These are phyloP conservation scores for Cryptophagus acutangulus DNA, from an alignment of 2,888 invertebrate genomes.

Conservation along the genomic window DNA sequence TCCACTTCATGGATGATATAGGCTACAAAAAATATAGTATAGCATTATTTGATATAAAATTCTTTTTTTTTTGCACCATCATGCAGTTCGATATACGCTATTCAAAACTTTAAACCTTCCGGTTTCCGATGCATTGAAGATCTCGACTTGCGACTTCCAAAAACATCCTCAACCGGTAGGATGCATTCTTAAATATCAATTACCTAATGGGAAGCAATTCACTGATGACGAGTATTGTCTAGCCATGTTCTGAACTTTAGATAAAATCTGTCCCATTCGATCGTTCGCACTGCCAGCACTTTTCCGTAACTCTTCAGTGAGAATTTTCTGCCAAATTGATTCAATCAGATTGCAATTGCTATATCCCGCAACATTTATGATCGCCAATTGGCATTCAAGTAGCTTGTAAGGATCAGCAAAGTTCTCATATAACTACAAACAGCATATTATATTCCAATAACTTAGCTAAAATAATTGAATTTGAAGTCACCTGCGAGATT, in stretches of 20 bases:
- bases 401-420: conserved; percentile 87
- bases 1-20: conserved; percentile 77
- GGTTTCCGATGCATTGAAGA: too few species aligned
- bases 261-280: conserved; percentile 63
- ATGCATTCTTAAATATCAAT: conserved; percentile 35
- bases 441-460: conserved; percentile 2
- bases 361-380: conserved; percentile 91
- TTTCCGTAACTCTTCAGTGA: conserved; percentile 52
- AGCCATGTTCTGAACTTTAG: conserved; percentile 72
- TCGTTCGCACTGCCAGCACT: conserved; percentile 52
- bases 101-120: too few species aligned
- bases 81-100: too few species aligned
- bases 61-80: too few species aligned
- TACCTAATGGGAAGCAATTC: conserved; percentile 83
- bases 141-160: too few species aligned
- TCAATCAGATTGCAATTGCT: conserved; percentile 80
- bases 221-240: conserved; percentile 75
- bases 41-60: conserved; percentile 1
- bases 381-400: conserved; percentile 91
- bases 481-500: conserved; percentile 72
- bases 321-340: conserved; percentile 86
- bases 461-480: background rate
- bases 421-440: conserved; percentile 63
- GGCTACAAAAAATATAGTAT: conserved; percentile 49
- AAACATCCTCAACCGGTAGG: too few species aligned